phyloP scores from a whole-genome alignment of 1,140 invertebrate species.

The Drosophila guanche region DNA sequence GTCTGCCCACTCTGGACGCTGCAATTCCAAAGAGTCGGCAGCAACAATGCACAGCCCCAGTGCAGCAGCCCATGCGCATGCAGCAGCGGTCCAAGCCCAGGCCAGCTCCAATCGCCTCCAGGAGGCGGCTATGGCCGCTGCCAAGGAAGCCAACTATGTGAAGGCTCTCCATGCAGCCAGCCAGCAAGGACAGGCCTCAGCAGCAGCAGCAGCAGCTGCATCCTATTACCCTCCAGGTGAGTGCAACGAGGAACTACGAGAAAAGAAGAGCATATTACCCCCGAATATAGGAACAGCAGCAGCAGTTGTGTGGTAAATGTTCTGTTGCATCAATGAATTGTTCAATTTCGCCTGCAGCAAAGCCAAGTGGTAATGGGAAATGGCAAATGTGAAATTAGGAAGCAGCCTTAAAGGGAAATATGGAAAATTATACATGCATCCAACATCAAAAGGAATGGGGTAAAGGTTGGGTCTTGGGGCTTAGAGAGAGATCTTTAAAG shows the following conservation, averaged over 20 bases:
- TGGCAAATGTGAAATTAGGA: too few relatives aligned
- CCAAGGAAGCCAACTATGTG: slow-evolving; percentile 79
- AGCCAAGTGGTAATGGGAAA: too few relatives aligned
- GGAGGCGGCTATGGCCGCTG: slow-evolving; percentile 72
- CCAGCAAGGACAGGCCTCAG: slow-evolving; percentile 84
- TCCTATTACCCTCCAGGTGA: slow-evolving; percentile 71
- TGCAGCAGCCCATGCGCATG: slow-evolving; percentile 30
- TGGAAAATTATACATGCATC: too few relatives aligned
- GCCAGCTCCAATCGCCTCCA: slow-evolving; percentile 72
- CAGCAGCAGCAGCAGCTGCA: slow-evolving; percentile 47
- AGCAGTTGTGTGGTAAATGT: background rate
- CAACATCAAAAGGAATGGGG: too few relatives aligned
- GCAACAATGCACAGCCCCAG: slow-evolving; percentile 63
- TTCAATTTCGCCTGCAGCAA: too few relatives aligned
- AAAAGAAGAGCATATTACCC: background rate
- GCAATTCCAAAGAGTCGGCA: slow-evolving; percentile 80
- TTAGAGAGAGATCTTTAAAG: too few relatives aligned
- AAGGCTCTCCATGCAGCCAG: slow-evolving; percentile 84
- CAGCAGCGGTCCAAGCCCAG: slow-evolving; percentile 40
- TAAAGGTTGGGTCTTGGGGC: too few relatives aligned
- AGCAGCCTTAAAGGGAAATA: too few relatives aligned
- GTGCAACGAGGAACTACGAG: slow-evolving; percentile 3
- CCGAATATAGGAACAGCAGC: background rate
- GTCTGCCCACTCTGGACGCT: slow-evolving; percentile 50
- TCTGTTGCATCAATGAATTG: too few relatives aligned